Conservation (phyloP, 2,113 vertebrate genomes). For the Phyllostomus hastatus region DNA sequence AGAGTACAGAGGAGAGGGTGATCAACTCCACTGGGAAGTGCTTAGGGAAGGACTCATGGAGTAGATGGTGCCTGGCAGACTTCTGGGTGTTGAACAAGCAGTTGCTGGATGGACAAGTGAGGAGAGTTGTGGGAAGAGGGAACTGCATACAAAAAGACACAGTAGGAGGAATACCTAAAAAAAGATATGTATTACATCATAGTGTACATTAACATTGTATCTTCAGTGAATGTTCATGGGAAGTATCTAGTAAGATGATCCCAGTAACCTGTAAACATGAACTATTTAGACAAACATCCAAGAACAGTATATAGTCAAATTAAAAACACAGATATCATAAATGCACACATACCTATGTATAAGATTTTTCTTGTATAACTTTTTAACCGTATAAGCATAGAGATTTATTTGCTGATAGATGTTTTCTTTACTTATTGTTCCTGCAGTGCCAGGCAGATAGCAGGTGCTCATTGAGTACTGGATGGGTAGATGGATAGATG, state of each 20-base stretch:
- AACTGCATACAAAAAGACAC: neutral
- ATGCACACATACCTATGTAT: neutral
- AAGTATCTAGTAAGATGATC: neutral
- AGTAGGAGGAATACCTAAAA: neutral
- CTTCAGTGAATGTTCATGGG: neutral
- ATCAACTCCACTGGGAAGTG: fast-evolving
- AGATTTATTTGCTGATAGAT: neutral
- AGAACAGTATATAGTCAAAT: neutral
- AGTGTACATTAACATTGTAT: neutral
- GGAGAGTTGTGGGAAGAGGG: neutral
- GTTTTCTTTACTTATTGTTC: neutral
- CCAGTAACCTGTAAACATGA: neutral
- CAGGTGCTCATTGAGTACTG: neutral
- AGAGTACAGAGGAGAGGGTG: neutral
- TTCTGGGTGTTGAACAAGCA: neutral
- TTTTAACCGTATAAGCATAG: neutral
- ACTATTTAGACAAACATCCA: neutral
- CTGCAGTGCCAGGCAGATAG: neutral
- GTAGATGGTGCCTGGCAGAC: neutral
- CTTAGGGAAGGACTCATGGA: neutral
- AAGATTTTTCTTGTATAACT: neutral
- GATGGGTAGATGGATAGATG: neutral
- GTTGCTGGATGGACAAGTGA: neutral
- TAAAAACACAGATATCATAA: neutral
- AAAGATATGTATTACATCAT: neutral